phyloP scores from a whole-genome alignment of 2,113 vertebrate species.

The Chloroceryle aenea region DNA sequence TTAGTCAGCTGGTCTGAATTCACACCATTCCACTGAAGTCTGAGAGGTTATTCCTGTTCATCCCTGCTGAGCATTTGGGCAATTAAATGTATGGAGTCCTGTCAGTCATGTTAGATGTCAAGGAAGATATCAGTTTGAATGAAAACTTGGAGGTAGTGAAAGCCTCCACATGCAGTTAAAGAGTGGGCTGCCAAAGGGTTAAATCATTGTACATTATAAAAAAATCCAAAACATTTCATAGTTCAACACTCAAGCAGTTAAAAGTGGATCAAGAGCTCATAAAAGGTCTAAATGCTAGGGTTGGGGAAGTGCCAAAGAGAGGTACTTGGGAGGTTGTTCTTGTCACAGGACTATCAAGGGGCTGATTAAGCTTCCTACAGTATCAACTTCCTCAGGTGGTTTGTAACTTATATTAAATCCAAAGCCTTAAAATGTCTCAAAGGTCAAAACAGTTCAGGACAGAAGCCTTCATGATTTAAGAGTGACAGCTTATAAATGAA shows the following conservation, averaged over 20 bases:
- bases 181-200: background rate
- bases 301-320: background rate
- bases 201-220: background rate
- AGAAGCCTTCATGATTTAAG: slow-evolving; percentile 10
- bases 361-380: slow-evolving; percentile 37
- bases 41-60: background rate
- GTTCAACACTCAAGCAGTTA: background rate
- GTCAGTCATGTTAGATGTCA: slow-evolving; percentile 16
- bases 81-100: slow-evolving; percentile 15
- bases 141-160: background rate
- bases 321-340: background rate
- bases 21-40: background rate
- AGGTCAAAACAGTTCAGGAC: slow-evolving; percentile 36
- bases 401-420: slow-evolving; percentile 50
- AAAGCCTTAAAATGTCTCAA: slow-evolving; percentile 53
- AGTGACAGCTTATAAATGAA: slow-evolving; percentile 12
- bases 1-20: background rate
- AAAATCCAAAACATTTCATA: background rate
- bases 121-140: slow-evolving; percentile 3
- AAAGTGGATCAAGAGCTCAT: slow-evolving; percentile 22
- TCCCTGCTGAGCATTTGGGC: background rate
- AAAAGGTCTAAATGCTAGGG: background rate
- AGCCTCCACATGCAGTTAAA: background rate
- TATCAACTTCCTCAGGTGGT: background rate
- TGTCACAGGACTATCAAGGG: slow-evolving; percentile 3